Evolutionary conservation across 2,113 vertebrate genomes (phyloP).

Genomic region (Varanus komodoensis): DNA sequence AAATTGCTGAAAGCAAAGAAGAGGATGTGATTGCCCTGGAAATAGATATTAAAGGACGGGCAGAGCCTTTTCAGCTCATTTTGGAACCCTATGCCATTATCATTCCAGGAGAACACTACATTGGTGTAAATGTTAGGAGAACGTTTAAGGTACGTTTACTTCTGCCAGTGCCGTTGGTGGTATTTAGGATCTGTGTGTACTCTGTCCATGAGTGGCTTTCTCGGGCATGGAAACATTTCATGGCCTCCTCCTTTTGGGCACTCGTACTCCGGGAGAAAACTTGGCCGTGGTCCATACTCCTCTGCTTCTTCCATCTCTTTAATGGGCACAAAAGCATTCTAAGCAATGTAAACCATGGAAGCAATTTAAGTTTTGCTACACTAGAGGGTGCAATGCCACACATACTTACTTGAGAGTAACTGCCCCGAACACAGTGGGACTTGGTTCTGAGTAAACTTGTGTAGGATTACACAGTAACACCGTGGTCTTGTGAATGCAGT

Average conservation of each 20-base stretch:
- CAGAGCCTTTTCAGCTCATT: constrained; percentile 84
- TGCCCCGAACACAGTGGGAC: background rate
- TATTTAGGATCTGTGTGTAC: background rate
- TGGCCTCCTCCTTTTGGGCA: background rate
- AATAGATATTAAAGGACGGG: constrained; percentile 89
- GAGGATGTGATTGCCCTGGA: constrained; percentile 83
- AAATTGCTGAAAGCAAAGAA: constrained; percentile 35
- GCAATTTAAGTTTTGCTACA: background rate
- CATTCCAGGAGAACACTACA: constrained; percentile 86
- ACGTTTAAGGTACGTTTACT: constrained; percentile 84
- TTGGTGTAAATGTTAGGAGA: constrained; percentile 79
- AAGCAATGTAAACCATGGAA: background rate
- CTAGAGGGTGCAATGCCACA: background rate
- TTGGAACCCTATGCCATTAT: constrained; percentile 89
- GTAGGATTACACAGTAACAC: too few relatives aligned
- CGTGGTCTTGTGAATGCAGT: too few relatives aligned
- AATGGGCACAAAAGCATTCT: background rate
- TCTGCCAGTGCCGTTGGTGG: background rate
- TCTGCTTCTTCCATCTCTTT: background rate
- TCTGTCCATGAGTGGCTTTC: background rate
- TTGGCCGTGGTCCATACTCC: background rate
- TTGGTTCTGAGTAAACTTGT: too few relatives aligned
- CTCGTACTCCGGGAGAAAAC: background rate
- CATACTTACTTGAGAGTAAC: background rate
- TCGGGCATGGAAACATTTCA: background rate